Percentiles rank a stretch among this genome's conserved stretches.
Evolutionary conservation across 1,140 invertebrate genomes (phyloP).

Genomic region (Aphidius gifuensis): DNA sequence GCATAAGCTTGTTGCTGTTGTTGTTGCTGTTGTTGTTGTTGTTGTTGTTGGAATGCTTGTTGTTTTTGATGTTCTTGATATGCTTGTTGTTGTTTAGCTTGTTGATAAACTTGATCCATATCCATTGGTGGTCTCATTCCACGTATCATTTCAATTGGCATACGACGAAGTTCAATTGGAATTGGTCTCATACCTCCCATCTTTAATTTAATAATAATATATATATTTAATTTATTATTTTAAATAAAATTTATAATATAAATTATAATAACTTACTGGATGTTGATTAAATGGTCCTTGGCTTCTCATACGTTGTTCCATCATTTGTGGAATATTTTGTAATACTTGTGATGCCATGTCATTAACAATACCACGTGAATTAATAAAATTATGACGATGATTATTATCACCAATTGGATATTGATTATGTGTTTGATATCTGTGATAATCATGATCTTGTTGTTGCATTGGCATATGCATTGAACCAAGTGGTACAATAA

Average conservation of each 20-base stretch:
- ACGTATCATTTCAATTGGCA: slow-evolving; percentile 38
- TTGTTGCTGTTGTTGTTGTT: slow-evolving; percentile 30
- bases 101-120: slow-evolving; percentile 35
- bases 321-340: slow-evolving; percentile 43
- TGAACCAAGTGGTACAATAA: slow-evolving; percentile 51
- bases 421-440: slow-evolving; percentile 46
- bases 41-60: slow-evolving; percentile 35
- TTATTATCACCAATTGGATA: slow-evolving; percentile 49
- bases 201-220: slow-evolving; percentile 16
- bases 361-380: slow-evolving; percentile 42
- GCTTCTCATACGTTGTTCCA: slow-evolving; percentile 40
- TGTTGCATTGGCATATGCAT: slow-evolving; percentile 49
- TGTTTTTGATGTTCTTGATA: slow-evolving; percentile 27
- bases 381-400: slow-evolving; percentile 45
- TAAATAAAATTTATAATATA: neutral
- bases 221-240: neutral
- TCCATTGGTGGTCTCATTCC: slow-evolving; percentile 41
- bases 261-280: slow-evolving; percentile 13
- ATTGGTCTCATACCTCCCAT: slow-evolving; percentile 42
- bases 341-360: slow-evolving; percentile 39
- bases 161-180: slow-evolving; percentile 45
- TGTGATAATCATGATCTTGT: slow-evolving; percentile 43
- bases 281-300: slow-evolving; percentile 32
- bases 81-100: slow-evolving; percentile 34
- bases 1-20: slow-evolving; percentile 28